Percentiles rank a stretch among this genome's conserved stretches.
phyloP scores from a whole-genome alignment of 2,888 invertebrate genomes.

The Anoplius nigerrimus region DNA sequence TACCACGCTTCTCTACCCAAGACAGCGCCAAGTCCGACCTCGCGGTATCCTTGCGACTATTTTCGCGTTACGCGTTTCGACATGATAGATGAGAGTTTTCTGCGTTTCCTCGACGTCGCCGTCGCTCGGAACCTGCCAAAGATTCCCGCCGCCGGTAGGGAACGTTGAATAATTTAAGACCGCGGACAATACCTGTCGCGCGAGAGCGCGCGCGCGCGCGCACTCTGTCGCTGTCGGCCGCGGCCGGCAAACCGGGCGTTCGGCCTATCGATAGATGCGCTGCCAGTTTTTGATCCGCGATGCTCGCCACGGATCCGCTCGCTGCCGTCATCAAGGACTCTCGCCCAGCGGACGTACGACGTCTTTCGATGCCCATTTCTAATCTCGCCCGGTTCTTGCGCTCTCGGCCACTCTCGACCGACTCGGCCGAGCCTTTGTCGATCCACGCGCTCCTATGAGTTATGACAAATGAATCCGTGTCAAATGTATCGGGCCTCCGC shows the following conservation, averaged over 20 bases:
- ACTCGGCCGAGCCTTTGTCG: too few relatives aligned
- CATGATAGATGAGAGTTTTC: conserved; percentile 72
- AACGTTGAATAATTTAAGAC: conserved; percentile 63
- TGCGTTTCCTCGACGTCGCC: conserved; percentile 64
- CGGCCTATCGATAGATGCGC: conserved; percentile 1
- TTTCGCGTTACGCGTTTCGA: conserved; percentile 69
- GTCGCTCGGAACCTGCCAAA: conserved; percentile 56
- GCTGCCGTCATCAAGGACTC: too few relatives aligned
- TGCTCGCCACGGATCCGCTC: too few relatives aligned
- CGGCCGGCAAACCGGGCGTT: neutral
- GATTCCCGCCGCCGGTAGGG: conserved; percentile 45
- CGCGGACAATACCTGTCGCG: conserved; percentile 55
- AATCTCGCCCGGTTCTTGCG: too few relatives aligned
- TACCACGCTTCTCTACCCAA: conserved; percentile 14
- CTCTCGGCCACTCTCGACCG: too few relatives aligned
- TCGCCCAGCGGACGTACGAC: too few relatives aligned
- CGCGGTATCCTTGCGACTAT: conserved; percentile 70
- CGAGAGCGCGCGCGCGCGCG: conserved; percentile 6
- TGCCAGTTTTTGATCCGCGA: too few relatives aligned
- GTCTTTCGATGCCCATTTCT: too few relatives aligned
- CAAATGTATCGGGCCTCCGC: too few relatives aligned
- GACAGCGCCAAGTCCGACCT: conserved; percentile 56
- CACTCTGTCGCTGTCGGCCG: neutral
- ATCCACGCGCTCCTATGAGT: too few relatives aligned
- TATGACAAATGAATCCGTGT: too few relatives aligned